A percentile compares a stretch with the other conserved stretches of the same genome.
phyloP scores from a whole-genome alignment of 2,797 vertebrate genomes.

The Spizella passerina region DNA sequence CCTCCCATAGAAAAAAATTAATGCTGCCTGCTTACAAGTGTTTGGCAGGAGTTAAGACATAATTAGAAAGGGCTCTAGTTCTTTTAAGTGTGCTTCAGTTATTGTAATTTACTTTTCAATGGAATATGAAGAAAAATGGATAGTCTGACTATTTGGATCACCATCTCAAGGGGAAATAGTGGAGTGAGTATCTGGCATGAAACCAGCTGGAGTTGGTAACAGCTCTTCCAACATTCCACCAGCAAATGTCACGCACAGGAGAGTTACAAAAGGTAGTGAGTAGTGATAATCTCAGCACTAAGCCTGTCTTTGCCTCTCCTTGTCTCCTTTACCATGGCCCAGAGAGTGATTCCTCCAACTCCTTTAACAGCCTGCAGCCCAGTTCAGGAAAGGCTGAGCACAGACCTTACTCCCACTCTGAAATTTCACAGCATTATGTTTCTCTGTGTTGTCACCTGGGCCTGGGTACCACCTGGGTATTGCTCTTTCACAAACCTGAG shows the following conservation, averaged over 20 bases:
- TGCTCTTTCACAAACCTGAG: not conserved
- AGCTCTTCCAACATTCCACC: not conserved
- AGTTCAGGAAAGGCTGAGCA: not conserved
- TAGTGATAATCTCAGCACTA: not conserved
- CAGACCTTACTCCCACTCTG: not conserved
- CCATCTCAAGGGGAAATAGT: not conserved
- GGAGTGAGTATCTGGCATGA: not conserved
- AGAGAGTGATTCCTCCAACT: not conserved
- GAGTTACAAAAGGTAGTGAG: not conserved
- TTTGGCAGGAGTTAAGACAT: not conserved
- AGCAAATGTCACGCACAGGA: not conserved
- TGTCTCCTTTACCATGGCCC: not conserved
- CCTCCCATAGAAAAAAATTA: not conserved
- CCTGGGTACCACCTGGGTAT: not conserved
- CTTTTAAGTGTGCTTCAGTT: constrained; percentile 11
- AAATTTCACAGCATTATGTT: not conserved
- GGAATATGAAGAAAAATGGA: not conserved
- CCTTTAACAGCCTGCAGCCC: not conserved
- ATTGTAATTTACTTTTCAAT: not conserved
- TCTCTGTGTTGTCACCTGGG: not conserved
- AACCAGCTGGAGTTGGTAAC: not conserved
- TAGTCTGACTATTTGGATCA: not conserved
- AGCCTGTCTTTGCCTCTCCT: not conserved
- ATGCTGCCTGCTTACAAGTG: constrained; percentile 5
- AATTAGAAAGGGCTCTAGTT: not conserved